Evolutionary conservation across 2,113 vertebrate genomes (phyloP), one percentile per base, ranked within the genome.

Genomic region (Passer domesticus): DNA sequence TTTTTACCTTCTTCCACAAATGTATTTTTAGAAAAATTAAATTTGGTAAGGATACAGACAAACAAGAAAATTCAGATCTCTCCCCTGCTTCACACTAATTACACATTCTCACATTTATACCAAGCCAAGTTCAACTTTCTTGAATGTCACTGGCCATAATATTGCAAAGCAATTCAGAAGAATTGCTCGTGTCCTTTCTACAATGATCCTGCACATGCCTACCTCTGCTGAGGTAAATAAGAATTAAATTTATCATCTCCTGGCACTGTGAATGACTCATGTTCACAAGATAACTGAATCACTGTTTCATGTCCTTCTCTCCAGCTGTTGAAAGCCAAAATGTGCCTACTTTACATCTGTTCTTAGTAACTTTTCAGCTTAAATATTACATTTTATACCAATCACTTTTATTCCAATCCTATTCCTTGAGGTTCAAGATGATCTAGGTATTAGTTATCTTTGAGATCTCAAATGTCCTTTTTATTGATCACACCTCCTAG

Each of bases 231-330:
- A 92, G 70, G 70, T 83, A 93, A 94, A 82, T 1, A 72, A 77
- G 80, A 79, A 92, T 60, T 33, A 22, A 90, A 90, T 83, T 67
- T 73, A 60, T 41, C 13, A 27, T 63, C 53, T 88, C 23, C 44
- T 52, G 44, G 44, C 33, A 47, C 58, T 79, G 25, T 60, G 44
- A 73, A 64, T 94, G 86, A 90, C 66, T 95, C 78, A 94, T 73
- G 37, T 31, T 94, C 93, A 92, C 67, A 90, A 76, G 93, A 88
- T 88, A 93, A 93, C 75, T 94, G 92, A 96, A 79, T 96, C 94
- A 93, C 44, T 93, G 7, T 13, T 79, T 87, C 75, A 52, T 67
- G 24, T 79, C 82, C 85, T 93, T 84, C 66, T 75, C 72, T 83
- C 85, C 91, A 93, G 89, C 89, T 94, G 94, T 47, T 90, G 53